Percentiles rank a stretch among this genome's conserved stretches.
phyloP scores from a whole-genome alignment of 2,888 invertebrate species.

The Oscheius onirici region DNA sequence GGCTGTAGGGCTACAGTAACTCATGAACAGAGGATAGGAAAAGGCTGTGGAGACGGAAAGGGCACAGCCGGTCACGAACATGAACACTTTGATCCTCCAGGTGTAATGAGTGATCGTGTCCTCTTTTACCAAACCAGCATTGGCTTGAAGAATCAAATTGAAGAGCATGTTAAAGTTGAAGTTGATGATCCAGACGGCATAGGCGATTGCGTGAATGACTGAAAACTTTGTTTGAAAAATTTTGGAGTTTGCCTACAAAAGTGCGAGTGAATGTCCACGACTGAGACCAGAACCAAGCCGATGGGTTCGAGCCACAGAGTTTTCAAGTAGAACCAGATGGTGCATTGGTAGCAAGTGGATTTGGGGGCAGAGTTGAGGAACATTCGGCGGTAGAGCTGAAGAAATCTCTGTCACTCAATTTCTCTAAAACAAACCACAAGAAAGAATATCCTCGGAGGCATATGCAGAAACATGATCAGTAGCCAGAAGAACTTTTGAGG shows the following conservation, averaged over 20 bases:
- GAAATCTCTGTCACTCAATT: background rate
- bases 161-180: constrained; percentile 70
- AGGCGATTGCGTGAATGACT: constrained; percentile 66
- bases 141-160: constrained; percentile 64
- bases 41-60: constrained; percentile 68
- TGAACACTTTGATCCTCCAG: constrained; percentile 62
- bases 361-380: constrained; percentile 50
- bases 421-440: constrained; percentile 43
- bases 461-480: constrained; percentile 63
- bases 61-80: constrained; percentile 61
- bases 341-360: constrained; percentile 39
- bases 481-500: constrained; percentile 69
- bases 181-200: constrained; percentile 63
- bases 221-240: constrained; percentile 16
- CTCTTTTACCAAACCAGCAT: constrained; percentile 53
- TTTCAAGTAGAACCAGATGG: constrained; percentile 42
- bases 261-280: constrained; percentile 66
- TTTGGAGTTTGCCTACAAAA: constrained; percentile 50
- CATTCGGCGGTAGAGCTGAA: constrained; percentile 53
- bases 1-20: constrained; percentile 58
- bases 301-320: constrained; percentile 53
- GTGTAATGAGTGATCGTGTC: constrained; percentile 55
- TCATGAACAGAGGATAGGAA: constrained; percentile 62
- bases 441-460: constrained; percentile 65
- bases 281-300: constrained; percentile 61